Evolutionary conservation across 2,888 invertebrate genomes (phyloP), one percentile per base, ranked within the genome.

Genomic region (Meteorus colon): DNA sequence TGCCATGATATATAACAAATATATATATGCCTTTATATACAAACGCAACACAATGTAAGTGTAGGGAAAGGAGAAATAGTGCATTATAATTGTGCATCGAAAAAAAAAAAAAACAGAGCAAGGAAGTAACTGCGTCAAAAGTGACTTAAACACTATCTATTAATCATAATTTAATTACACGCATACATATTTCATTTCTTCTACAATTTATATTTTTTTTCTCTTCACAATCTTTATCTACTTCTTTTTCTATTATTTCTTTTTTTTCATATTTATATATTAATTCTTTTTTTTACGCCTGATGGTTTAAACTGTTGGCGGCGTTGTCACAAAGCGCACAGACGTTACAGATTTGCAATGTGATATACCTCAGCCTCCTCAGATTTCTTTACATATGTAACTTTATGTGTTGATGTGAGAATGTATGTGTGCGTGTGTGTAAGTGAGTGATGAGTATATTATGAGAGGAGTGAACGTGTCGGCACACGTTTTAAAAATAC

Each of bases 321-420:
- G 87, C 86, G 80, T 80, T 84, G 87, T 87, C 87, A 88, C 88
- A 88, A 87, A 71, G 70, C 81, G 75, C 60, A 59, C 81, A 81
- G 79, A 81, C 19, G 34, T 63, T 59, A 71, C 70, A 19, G 83
- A 86, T 85, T 87, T 85, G 83, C 82, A 82, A 87, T 86, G 85
- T 84, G 81, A 83, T 83, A 82, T 80, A 79, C 80, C 63, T 45
- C 55, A 60, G 62, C 82, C 85, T 82, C 83, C 86, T 87, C 84
- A 80, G 86, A 85, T 86, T 87, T 85, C 86, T 77, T 82, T 82
- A 82, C 82, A 84, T 82, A 82, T 83, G 81, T 79, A 79, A 84
- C 84, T 77, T 84, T 83, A 41, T 83, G 83, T 77, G 84, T 81
- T 83, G 83, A 80, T 41, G 41, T 34, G 34, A 2, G 34, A 12